A percentile compares a stretch with the other conserved stretches of the same genome.
phyloP scores from a whole-genome alignment of 2,113 vertebrate species.

The Macaca mulatta region DNA sequence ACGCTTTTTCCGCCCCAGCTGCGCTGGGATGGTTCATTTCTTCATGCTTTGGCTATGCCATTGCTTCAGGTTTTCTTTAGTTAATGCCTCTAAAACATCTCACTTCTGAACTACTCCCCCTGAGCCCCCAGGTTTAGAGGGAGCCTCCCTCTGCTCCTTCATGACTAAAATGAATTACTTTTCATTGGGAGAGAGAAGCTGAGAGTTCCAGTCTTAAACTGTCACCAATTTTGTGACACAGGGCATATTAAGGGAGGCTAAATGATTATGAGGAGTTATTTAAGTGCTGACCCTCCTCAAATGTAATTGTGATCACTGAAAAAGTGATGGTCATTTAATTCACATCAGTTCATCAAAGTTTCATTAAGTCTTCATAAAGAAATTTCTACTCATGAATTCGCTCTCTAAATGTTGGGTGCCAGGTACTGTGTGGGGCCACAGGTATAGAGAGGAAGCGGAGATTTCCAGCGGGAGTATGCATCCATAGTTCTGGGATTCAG shows the following conservation, averaged over 20 bases:
- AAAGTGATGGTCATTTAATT: neutral
- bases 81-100: neutral
- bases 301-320: neutral
- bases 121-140: neutral
- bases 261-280: neutral
- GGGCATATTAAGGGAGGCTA: neutral
- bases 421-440: neutral
- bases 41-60: accelerated
- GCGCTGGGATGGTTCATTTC: accelerated
- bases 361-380: neutral
- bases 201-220: neutral
- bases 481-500: neutral
- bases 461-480: too few relatives aligned
- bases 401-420: neutral
- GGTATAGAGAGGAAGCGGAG: neutral
- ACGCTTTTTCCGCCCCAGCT: too few relatives aligned
- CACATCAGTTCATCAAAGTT: neutral
- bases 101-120: neutral
- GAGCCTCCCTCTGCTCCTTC: neutral
- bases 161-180: neutral
- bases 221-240: neutral
- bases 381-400: neutral
- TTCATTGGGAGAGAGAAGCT: neutral
- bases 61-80: neutral
- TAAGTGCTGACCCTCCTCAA: neutral